phyloP scores from a whole-genome alignment of 2,888 invertebrate genomes.

The Papilio protenor region DNA sequence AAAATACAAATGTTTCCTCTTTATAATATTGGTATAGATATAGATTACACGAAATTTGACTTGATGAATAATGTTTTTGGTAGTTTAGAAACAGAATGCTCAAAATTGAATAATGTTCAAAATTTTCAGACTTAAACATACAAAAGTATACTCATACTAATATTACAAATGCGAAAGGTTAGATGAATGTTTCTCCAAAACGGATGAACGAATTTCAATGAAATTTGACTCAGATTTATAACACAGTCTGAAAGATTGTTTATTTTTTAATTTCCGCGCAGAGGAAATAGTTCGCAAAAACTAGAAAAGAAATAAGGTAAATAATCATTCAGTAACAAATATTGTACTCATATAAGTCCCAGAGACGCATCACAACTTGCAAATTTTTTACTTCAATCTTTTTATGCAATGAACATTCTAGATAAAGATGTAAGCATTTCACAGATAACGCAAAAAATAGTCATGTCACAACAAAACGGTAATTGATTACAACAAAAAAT shows the following conservation, averaged over 20 bases:
- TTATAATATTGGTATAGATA: too few species aligned
- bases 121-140: background rate
- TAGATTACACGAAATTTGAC: background rate
- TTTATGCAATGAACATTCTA: slow-evolving; percentile 11
- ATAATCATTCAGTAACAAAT: too few species aligned
- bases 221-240: too few species aligned
- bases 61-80: background rate
- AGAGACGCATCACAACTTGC: background rate
- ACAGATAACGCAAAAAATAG: slow-evolving; percentile 26
- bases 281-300: background rate
- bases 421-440: slow-evolving; percentile 35
- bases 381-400: slow-evolving; percentile 5
- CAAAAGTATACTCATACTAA: too few species aligned
- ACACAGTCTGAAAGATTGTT: too few species aligned
- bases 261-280: background rate
- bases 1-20: too few species aligned
- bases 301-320: background rate
- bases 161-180: too few species aligned
- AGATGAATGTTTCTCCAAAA: too few species aligned
- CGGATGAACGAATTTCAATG: too few species aligned
- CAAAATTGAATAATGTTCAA: background rate
- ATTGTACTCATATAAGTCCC: background rate
- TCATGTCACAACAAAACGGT: slow-evolving; percentile 54
- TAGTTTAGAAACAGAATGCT: background rate
- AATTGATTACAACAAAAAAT: slow-evolving; percentile 65